These are phyloP conservation scores for Macrotis lagotis DNA, from an alignment of 2,113 vertebrate species.

Conservation along the genomic window DNA sequence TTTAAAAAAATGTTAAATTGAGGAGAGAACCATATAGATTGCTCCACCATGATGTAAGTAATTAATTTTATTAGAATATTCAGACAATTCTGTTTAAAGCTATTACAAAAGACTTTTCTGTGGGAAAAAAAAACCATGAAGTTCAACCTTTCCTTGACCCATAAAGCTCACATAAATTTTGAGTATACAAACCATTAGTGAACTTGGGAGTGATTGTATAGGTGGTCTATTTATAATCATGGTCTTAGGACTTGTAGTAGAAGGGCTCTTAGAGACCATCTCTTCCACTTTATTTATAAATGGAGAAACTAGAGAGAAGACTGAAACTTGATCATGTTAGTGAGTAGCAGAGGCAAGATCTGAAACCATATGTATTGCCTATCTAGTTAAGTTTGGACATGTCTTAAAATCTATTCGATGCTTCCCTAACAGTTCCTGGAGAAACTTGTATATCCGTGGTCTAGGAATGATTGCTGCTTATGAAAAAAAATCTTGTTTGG, in stretches of 20 bases:
- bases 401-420: neutral
- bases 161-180: neutral
- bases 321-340: neutral
- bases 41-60: neutral
- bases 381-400: neutral
- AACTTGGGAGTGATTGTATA: neutral
- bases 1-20: constrained; percentile 67
- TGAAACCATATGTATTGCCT: neutral
- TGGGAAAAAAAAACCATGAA: neutral
- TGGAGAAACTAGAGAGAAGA: neutral
- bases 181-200: neutral
- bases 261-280: neutral
- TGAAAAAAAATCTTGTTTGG: neutral
- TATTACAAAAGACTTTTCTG: constrained; percentile 15
- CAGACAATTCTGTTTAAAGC: constrained; percentile 28
- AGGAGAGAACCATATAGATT: neutral
- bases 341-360: neutral
- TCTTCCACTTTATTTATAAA: neutral
- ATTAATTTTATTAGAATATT: neutral
- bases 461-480: neutral
- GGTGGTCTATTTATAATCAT: neutral
- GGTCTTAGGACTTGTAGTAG: neutral
- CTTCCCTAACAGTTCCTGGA: neutral
- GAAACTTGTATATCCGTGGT: neutral
- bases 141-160: neutral